phyloP scores from a whole-genome alignment of 2,113 vertebrate genomes.

The Rissa tridactyla region DNA sequence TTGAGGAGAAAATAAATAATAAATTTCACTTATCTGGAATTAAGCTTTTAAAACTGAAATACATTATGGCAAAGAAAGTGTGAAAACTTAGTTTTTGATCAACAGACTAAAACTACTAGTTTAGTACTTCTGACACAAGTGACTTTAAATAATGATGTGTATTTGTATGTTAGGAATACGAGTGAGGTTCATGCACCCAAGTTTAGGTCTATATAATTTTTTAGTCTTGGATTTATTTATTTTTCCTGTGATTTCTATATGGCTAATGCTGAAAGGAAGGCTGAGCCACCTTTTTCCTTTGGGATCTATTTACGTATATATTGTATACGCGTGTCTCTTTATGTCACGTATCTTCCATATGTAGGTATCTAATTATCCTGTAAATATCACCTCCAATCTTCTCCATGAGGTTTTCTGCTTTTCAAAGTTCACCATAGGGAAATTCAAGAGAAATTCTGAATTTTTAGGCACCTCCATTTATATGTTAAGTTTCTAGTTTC shows the following conservation, averaged over 20 bases:
- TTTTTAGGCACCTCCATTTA: not conserved
- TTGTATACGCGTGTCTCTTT: not conserved
- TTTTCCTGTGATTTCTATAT: not conserved
- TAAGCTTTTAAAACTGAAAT: not conserved
- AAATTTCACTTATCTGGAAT: not conserved
- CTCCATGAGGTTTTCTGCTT: not conserved
- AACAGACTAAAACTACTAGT: not conserved
- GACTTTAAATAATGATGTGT: not conserved
- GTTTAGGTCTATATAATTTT: not conserved
- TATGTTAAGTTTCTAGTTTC: not conserved
- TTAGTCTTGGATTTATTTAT: rapidly evolving
- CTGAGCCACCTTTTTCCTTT: not conserved
- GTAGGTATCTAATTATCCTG: not conserved
- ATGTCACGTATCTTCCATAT: not conserved
- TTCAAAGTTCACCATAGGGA: not conserved
- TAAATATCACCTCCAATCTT: not conserved
- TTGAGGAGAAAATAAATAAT: not conserved
- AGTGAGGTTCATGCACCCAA: not conserved
- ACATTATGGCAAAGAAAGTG: not conserved
- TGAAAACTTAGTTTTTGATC: not conserved
- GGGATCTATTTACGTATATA: not conserved
- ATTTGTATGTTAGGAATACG: not conserved
- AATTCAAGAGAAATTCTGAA: not conserved
- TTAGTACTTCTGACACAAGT: not conserved
- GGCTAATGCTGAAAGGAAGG: not conserved